A percentile compares a stretch with the other conserved stretches of the same genome.
These are phyloP conservation scores for Lepidochrysops patricia DNA, from an alignment of 2,888 invertebrate genomes.

Conservation along the genomic window DNA sequence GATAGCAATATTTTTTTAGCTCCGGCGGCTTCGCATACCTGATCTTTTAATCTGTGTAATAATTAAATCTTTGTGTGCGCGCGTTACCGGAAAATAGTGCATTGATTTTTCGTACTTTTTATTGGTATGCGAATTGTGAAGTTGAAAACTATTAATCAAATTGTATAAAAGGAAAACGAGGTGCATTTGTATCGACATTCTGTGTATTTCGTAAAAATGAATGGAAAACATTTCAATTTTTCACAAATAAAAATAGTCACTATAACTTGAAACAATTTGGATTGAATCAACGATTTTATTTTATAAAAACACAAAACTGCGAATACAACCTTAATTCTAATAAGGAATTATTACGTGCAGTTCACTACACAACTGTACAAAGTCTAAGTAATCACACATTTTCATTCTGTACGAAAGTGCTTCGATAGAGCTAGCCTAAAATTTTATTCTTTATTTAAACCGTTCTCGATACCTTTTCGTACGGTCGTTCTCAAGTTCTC, in stretches of 20 bases:
- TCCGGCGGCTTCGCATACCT: constrained; percentile 8
- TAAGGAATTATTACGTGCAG: no score
- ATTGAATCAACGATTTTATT: neutral
- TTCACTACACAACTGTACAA: no score
- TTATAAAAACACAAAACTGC: neutral
- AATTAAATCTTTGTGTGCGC: constrained; percentile 8
- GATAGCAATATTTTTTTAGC: constrained; percentile 19
- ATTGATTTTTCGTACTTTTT: constrained; percentile 7
- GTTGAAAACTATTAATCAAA: constrained; percentile 10
- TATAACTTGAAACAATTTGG: constrained; percentile 1
- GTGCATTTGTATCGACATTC: constrained; percentile 8
- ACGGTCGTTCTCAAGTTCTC: neutral
- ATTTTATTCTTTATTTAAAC: neutral
- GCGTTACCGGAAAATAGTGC: neutral
- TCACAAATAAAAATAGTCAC: neutral
- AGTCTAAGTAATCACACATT: no score
- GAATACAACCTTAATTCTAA: neutral
- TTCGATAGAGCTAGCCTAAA: neutral
- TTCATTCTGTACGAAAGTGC: no score
- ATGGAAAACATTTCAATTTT: neutral
- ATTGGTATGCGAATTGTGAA: constrained; percentile 9
- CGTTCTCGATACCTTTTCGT: neutral
- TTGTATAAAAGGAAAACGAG: constrained; percentile 7
- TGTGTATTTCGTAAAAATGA: constrained; percentile 1
- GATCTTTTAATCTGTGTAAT: constrained; percentile 15